Percentiles rank a stretch among this genome's conserved stretches.
phyloP scores from a whole-genome alignment of 1,140 invertebrate genomes.

The Sinella curviseta region DNA sequence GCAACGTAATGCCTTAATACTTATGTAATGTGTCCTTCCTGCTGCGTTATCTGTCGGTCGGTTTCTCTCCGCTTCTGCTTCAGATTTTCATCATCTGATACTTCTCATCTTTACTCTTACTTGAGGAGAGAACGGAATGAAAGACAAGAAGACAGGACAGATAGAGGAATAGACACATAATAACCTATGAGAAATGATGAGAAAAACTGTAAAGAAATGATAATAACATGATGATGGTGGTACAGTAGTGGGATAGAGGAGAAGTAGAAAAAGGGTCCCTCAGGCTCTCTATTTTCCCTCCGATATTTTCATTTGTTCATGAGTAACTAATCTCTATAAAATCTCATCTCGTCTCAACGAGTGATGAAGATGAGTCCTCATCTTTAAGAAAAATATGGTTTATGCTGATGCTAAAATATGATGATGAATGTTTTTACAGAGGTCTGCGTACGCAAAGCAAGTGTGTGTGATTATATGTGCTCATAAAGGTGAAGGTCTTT shows the following conservation, averaged over 20 bases:
- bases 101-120: too few species aligned
- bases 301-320: conserved; percentile 15
- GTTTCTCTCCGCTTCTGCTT: too few species aligned
- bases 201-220: conserved; percentile 15
- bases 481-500: conserved; percentile 14
- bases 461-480: not conserved
- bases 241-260: not conserved
- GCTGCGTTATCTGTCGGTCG: conserved; percentile 43
- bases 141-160: not conserved
- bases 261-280: conserved; percentile 20
- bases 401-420: not conserved
- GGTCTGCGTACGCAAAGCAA: not conserved
- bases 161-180: not conserved
- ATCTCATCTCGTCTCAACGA: conserved; percentile 10
- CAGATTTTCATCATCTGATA: too few species aligned
- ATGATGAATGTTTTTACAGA: conserved; percentile 4
- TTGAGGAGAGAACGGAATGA: not conserved
- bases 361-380: conserved; percentile 12
- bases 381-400: conserved; percentile 1
- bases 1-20: conserved; percentile 46
- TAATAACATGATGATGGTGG: not conserved
- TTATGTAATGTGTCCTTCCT: conserved; percentile 41
- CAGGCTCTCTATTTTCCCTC: not conserved
- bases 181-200: not conserved
- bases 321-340: conserved; percentile 26